Evolutionary conservation across 2,113 vertebrate species (phyloP).

Genomic region (Cyphotilapia sp.): DNA sequence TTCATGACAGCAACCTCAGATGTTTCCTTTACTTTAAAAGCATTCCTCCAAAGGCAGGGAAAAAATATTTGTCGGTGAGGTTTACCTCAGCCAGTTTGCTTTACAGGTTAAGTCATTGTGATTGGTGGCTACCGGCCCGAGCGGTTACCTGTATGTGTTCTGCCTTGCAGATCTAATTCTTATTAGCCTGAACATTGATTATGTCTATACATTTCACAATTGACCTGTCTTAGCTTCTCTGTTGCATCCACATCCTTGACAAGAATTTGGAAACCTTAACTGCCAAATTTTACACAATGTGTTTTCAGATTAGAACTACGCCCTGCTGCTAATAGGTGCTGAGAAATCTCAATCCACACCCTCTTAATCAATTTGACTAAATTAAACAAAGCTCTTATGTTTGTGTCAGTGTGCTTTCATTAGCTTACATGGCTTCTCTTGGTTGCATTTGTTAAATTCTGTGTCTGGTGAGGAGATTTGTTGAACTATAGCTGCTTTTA

Average conservation of each 20-base stretch:
- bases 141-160: background rate
- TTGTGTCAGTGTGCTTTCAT: background rate
- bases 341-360: constrained; percentile 25
- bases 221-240: background rate
- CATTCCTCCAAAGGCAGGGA: background rate
- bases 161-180: background rate
- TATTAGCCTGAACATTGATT: background rate
- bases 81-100: background rate
- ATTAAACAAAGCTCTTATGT: background rate
- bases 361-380: background rate
- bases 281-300: background rate
- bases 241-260: background rate
- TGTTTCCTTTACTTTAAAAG: background rate
- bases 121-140: background rate
- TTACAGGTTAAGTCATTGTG: background rate
- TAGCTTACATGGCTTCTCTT: background rate
- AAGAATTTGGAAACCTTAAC: background rate
- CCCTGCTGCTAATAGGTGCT: constrained; percentile 28
- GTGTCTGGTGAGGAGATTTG: background rate
- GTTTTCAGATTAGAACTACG: constrained; percentile 30
- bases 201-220: background rate
- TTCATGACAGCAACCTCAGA: background rate
- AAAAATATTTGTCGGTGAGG: background rate
- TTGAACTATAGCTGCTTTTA: background rate
- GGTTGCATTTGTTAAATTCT: background rate